Conservation (phyloP, 2,797 vertebrate species). For the Anisognathus igniventris region DNA sequence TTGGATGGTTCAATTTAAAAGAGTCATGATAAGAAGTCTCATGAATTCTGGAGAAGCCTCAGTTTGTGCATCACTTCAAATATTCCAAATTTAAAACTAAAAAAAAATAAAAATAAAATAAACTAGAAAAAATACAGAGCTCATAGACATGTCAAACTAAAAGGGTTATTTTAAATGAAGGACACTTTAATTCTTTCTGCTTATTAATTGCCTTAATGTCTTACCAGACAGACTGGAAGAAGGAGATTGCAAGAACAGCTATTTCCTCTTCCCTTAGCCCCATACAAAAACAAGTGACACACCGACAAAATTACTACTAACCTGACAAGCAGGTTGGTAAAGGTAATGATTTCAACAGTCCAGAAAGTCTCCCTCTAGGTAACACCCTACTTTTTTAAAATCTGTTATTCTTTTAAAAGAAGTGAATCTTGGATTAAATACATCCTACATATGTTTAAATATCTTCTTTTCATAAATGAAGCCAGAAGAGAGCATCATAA, state of each 20-base stretch:
- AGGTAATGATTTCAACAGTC: background rate
- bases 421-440: background rate
- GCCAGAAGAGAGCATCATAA: background rate
- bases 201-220: background rate
- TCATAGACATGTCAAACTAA: background rate
- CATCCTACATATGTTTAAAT: background rate
- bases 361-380: background rate
- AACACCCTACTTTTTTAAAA: background rate
- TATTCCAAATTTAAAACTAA: background rate
- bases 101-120: background rate
- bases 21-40: background rate
- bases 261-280: background rate
- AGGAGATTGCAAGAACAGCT: background rate
- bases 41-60: background rate
- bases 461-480: background rate
- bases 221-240: background rate
- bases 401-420: background rate
- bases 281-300: background rate
- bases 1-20: background rate
- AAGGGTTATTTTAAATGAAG: background rate
- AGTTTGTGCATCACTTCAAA: background rate
- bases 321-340: background rate
- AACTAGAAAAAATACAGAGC: background rate
- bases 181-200: background rate
- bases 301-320: background rate